Percentiles rank a stretch among this genome's conserved stretches.
Conservation (phyloP, 2,113 vertebrate species). For the Chlorodrepanis virens region DNA sequence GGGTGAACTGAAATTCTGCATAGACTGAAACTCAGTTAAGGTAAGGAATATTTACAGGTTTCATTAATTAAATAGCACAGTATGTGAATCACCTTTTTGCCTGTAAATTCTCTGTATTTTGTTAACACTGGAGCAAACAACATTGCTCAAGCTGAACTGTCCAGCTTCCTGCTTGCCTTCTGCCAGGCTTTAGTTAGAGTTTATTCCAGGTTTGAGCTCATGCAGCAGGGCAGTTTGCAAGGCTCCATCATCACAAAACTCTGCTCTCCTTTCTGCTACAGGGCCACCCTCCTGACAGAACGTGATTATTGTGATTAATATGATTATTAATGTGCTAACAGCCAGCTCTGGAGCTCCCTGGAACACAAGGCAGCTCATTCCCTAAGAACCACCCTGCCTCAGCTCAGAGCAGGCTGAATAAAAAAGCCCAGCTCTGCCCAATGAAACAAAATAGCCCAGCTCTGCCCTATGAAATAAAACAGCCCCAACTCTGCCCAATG, state of each 20-base stretch:
- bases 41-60: not conserved
- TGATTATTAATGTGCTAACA: not conserved
- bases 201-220: not conserved
- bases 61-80: not conserved
- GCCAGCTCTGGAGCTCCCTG: not conserved
- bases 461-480: not conserved
- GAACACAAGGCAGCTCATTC: not conserved
- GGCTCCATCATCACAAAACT: not conserved
- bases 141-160: not conserved
- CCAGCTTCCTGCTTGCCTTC: not conserved
- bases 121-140: not conserved
- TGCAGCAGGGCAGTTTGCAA: not conserved
- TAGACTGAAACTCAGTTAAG: not conserved
- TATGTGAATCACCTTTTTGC: not conserved
- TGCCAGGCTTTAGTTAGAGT: not conserved
- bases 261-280: not conserved
- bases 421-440: not conserved
- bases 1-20: not conserved
- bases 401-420: not conserved
- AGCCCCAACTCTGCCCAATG: not conserved
- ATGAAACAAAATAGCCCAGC: not conserved
- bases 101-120: not conserved
- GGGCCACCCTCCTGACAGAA: not conserved
- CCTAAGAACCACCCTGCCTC: not conserved
- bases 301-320: not conserved